Conservation (phyloP, 2,888 invertebrate species). For the Thera britannica region DNA sequence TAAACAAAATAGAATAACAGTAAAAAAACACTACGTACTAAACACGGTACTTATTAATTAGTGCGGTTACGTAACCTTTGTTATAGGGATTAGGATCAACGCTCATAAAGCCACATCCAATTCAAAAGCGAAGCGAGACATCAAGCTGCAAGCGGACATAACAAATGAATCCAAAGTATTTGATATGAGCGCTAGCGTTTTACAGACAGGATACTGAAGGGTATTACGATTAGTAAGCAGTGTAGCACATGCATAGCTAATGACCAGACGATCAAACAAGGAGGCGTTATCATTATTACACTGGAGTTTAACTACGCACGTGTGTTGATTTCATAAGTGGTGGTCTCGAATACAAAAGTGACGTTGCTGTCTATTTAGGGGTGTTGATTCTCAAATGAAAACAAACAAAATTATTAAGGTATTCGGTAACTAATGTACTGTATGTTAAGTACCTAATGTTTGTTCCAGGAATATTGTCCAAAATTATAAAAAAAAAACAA, state of each 20-base stretch:
- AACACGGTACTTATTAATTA: slow-evolving; percentile 19
- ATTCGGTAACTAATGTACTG: too few relatives aligned
- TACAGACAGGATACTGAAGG: not conserved
- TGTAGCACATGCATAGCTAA: not conserved
- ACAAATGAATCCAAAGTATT: not conserved
- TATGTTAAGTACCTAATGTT: not conserved
- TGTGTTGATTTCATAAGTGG: not conserved
- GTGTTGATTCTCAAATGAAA: not conserved
- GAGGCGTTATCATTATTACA: slow-evolving; percentile 1
- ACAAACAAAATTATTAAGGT: not conserved
- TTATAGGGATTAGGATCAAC: slow-evolving; percentile 24
- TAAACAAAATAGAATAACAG: not conserved
- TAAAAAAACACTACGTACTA: not conserved
- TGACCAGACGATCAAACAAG: not conserved
- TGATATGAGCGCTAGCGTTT: slow-evolving; percentile 4
- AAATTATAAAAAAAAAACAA: not conserved
- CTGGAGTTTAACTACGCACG: slow-evolving; percentile 1
- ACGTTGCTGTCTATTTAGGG: not conserved
- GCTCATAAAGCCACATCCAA: slow-evolving; percentile 3
- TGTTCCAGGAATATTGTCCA: not conserved
- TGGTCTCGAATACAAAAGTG: slow-evolving; percentile 2
- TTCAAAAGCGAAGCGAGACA: slow-evolving; percentile 21
- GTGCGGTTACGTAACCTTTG: slow-evolving; percentile 25
- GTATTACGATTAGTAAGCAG: not conserved
- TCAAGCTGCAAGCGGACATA: not conserved